Base-by-base conservation (phyloP, 2,888 invertebrate genomes). In the Rhamnusium bicolor region DNA sequence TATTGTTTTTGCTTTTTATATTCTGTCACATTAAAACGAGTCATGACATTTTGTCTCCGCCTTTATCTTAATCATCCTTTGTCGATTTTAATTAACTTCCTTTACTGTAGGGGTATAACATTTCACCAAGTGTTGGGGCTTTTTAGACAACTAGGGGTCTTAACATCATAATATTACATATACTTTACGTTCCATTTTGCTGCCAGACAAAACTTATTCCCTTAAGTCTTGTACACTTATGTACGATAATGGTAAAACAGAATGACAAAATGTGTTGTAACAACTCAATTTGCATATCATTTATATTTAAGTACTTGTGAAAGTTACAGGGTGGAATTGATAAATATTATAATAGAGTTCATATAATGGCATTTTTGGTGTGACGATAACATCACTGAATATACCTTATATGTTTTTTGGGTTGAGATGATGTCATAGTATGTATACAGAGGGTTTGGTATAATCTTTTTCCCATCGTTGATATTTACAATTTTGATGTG, bases 251-350 rank as follows among this genome's bases (percentile, higher is more conserved):
- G 72, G 72, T 65, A 58, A 70, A 65, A 60, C 63, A 72, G 68
- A 75, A 68, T 58, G 63, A 58, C 72, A 68, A 71, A 72, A 75
- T 75, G 72, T 72, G 72, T 72, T 71, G 65, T 70, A 70, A 72
- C 70, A 75, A 75, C 68, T 67, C 72, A 71, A 75, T 75, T 75
- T 75, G 71, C 75, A 72, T 72, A 62, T 75, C 75, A 75, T 71
- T 49, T 72, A 75, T 75, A 72, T 67, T 75, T 46, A 70, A 65
- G 49, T 51, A 63, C 53, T 40, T 53, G 5, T 10, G 18, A 14
- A 53, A 21, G 16, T 21, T 7, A 14, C 54, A 3, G 12, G 7
- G 51, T 19, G 54, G 24, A 27, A n/a, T n/a, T 1, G n/a, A 19
- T 54, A 27, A 27, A 54, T 24, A 8, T 29, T 16, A 58, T n/a